phyloP scores from a whole-genome alignment of 1,140 invertebrate species.

The Dendrolimus punctatus region DNA sequence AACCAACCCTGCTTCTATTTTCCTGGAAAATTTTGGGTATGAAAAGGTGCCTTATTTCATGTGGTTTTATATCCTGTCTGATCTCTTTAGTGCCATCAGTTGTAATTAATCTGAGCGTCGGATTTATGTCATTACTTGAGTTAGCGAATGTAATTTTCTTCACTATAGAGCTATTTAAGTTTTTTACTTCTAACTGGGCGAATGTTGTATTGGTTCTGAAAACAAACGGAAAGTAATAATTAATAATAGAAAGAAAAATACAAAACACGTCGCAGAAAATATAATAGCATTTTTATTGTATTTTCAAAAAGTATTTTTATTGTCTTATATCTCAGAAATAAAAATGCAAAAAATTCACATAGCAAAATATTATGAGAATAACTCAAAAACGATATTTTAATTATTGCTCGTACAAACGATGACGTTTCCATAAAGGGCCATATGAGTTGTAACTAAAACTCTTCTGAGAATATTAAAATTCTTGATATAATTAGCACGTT shows the following conservation, averaged over 20 bases:
- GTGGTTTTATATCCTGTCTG: slow-evolving; percentile 53
- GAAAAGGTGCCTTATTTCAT: slow-evolving; percentile 58
- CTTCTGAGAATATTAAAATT: too few species aligned
- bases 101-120: slow-evolving; percentile 44
- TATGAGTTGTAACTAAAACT: too few species aligned
- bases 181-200: slow-evolving; percentile 61
- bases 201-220: slow-evolving; percentile 62
- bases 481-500: too few species aligned
- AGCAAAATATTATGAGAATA: too few species aligned
- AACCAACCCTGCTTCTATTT: slow-evolving; percentile 54
- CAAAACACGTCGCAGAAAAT: too few species aligned
- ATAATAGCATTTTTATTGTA: too few species aligned
- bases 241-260: neutral
- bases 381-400: too few species aligned
- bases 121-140: slow-evolving; percentile 45
- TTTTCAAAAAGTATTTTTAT: too few species aligned
- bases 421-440: too few species aligned
- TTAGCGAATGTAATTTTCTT: slow-evolving; percentile 60
- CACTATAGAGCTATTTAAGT: slow-evolving; percentile 54
- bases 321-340: too few species aligned
- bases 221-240: slow-evolving; percentile 17
- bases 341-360: too few species aligned
- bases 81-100: slow-evolving; percentile 52
- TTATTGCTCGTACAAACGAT: too few species aligned
- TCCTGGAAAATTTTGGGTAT: slow-evolving; percentile 58